A percentile compares a stretch with the other conserved stretches of the same genome.
Conservation (phyloP, 2,797 vertebrate species). For the Columba guinea region DNA sequence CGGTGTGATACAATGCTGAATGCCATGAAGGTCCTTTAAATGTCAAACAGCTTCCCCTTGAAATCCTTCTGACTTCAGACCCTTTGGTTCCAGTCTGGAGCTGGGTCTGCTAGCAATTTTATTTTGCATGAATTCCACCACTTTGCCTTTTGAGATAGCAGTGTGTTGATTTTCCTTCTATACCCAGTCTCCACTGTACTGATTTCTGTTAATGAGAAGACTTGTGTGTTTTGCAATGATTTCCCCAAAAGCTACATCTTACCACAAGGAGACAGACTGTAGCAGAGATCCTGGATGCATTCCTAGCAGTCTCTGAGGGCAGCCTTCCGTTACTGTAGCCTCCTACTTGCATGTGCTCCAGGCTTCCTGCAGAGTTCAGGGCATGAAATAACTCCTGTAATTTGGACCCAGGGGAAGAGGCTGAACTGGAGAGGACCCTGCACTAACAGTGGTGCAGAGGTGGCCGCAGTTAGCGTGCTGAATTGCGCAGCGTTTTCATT, state of each 20-base stretch:
- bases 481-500: not conserved
- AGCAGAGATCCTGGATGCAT: not conserved
- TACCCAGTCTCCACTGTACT: not conserved
- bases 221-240: not conserved
- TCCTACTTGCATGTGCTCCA: not conserved
- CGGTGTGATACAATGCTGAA: not conserved
- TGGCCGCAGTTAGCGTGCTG: slow-evolving; percentile 3
- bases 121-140: not conserved
- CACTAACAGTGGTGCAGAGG: not conserved
- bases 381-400: not conserved
- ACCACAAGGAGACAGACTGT: not conserved
- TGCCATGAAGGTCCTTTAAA: not conserved
- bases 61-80: not conserved
- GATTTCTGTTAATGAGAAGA: not conserved
- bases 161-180: not conserved
- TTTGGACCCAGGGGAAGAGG: not conserved
- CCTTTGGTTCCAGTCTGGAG: not conserved
- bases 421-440: slow-evolving; percentile 20
- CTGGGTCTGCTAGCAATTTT: not conserved
- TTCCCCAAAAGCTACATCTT: not conserved
- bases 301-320: not conserved
- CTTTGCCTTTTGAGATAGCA: not conserved
- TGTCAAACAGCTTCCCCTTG: not conserved
- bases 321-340: not conserved
- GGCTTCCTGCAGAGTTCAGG: not conserved